These are phyloP conservation scores for Cathartes aura DNA, from an alignment of 2,113 vertebrate species.

Conservation along the genomic window DNA sequence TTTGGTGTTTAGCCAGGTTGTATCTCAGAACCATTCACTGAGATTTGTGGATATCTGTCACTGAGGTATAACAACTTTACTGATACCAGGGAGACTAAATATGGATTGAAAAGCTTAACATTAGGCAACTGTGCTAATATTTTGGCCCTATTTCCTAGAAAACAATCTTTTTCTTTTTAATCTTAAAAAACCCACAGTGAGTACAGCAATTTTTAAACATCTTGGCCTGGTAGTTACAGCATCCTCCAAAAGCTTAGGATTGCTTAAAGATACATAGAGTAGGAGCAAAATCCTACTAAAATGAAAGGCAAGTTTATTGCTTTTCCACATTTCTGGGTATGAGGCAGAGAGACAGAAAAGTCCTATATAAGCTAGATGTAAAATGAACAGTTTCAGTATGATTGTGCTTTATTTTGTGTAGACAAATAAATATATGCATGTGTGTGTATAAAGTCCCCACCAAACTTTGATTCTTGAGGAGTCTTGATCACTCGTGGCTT, in stretches of 20 bases:
- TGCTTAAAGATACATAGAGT: not conserved
- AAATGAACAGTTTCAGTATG: not conserved
- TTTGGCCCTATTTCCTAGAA: not conserved
- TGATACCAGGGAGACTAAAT: not conserved
- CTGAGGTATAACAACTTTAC: not conserved
- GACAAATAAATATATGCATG: not conserved
- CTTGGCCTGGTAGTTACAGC: not conserved
- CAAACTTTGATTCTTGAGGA: not conserved
- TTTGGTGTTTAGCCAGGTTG: not conserved
- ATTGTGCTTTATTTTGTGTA: not conserved
- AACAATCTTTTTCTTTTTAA: not conserved
- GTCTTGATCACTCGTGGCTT: not conserved
- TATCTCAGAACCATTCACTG: not conserved
- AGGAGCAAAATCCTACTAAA: not conserved
- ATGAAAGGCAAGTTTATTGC: not conserved
- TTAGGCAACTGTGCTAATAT: not conserved
- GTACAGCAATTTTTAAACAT: not conserved
- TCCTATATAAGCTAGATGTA: not conserved
- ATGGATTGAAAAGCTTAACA: not conserved
- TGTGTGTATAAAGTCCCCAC: not conserved
- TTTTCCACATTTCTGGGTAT: not conserved
- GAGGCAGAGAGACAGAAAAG: not conserved
- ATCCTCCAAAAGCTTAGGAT: not conserved
- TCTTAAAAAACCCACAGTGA: not conserved
- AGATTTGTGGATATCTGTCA: not conserved